Base-by-base conservation (phyloP, 2,888 invertebrate species). In the Rhogogaster chlorosoma region DNA sequence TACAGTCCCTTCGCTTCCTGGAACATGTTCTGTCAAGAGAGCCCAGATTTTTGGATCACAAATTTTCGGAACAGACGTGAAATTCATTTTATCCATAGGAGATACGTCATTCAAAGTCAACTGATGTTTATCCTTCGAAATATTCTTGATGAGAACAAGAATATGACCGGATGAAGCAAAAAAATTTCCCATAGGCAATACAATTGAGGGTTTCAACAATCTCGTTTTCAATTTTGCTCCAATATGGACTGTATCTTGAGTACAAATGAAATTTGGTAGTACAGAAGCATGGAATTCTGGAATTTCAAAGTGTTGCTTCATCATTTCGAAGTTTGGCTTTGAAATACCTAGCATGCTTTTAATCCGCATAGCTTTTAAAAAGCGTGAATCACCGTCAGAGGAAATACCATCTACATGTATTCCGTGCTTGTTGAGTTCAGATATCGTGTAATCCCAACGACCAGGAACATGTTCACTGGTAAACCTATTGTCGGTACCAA, bases 211-310 rank as follows among this genome's bases (percentile, higher is more conserved):
- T 84, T 89, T 90, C 49, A 89, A 85, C 32, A 90, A 57, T 29
- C 88, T 85, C 18, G 84, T 86, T 87, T 87, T 88, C 32, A 90
- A 42, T 86, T 89, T 89, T 22, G 88, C 88, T 18, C 87, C 88
- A 70, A 89, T 87, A 85, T 90, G 90, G 70, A 90, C 86, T 5
- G 87, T 88, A 86, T 90, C 89, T 87, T 89, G 87, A 57, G 86
- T 85, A 22, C 53, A 36, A 64, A 87, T 83, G 53, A 83, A 57
- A 42, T 85, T 83, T 22, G 73, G 78, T 77, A 87, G 75, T 12
- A 87, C 64, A 18, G 78, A 45, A 61, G 84, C 82, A 36, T 86
- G 80, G 82, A 87, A 88, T 86, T 83, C 88, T 71, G 83, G 22
- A 83, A 77, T 32, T n/a, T 29, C 10, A 64, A 84, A 77, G 32